Conservation (phyloP, 2,797 vertebrate genomes). For the Benthosema pterotum region DNA sequence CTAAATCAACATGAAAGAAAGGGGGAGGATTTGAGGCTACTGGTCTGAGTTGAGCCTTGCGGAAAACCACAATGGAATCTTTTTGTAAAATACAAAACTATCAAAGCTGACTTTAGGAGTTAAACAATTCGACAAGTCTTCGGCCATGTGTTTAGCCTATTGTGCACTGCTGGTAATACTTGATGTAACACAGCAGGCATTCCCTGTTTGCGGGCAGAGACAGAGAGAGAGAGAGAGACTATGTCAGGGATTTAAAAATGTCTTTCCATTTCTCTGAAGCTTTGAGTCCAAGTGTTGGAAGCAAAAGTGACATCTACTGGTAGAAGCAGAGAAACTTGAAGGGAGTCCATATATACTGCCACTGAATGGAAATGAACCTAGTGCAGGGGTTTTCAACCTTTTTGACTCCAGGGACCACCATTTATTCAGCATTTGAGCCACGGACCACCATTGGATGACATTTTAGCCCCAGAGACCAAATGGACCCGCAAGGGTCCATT, state of each 20-base stretch:
- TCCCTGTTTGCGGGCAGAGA: constrained; percentile 12
- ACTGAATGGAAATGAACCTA: too few relatives aligned
- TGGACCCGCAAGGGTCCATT: too few relatives aligned
- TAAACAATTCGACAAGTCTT: too few relatives aligned
- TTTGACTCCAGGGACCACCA: too few relatives aligned
- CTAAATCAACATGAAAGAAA: neutral
- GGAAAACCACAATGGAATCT: too few relatives aligned
- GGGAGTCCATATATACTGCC: neutral
- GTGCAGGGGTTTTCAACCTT: too few relatives aligned
- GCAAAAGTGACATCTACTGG: constrained; percentile 83
- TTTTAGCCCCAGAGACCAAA: too few relatives aligned
- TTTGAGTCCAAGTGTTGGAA: constrained; percentile 33
- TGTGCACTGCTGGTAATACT: neutral
- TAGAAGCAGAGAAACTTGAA: constrained; percentile 39
- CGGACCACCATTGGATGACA: too few relatives aligned
- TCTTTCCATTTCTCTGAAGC: constrained; percentile 5
- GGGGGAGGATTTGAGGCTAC: neutral
- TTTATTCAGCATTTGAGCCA: too few relatives aligned
- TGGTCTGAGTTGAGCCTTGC: neutral
- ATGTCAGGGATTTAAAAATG: neutral
- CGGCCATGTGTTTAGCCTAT: neutral
- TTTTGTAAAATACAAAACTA: too few relatives aligned
- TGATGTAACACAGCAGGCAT: constrained; percentile 9
- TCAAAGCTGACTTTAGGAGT: too few relatives aligned
- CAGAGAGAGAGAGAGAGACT: too few relatives aligned